Conservation (phyloP, 2,113 vertebrate genomes). For the Coryphaenoides rupestris region DNA sequence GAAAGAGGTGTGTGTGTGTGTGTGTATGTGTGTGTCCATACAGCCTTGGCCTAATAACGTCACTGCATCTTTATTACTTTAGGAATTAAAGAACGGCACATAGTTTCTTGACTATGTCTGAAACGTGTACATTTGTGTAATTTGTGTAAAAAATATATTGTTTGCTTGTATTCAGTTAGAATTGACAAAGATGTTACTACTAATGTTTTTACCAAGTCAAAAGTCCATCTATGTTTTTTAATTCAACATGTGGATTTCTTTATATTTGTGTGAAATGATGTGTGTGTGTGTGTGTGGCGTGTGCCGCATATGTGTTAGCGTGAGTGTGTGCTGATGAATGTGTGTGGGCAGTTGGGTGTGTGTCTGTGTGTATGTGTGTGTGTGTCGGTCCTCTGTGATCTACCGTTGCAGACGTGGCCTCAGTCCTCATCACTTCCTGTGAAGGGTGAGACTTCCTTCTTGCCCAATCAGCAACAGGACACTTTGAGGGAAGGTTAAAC, state of each 20-base stretch:
- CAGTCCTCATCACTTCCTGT: neutral
- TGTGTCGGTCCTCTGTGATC: neutral
- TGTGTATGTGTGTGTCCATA: too few species aligned
- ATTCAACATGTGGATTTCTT: neutral
- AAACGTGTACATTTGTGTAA: too few species aligned
- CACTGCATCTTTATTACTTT: too few species aligned
- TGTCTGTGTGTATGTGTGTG: neutral
- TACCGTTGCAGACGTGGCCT: neutral
- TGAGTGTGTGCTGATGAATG: neutral
- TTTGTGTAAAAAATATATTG: too few species aligned
- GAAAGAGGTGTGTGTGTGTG: neutral
- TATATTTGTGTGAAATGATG: neutral
- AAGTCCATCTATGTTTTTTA: neutral
- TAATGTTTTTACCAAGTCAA: neutral
- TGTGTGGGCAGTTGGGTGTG: neutral
- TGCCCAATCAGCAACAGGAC: neutral
- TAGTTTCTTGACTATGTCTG: too few species aligned
- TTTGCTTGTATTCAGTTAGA: too few species aligned
- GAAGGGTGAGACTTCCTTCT: neutral
- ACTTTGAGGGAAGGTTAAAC: neutral
- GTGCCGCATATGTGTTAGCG: conserved; percentile 4
- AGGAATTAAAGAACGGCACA: neutral
- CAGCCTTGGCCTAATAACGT: too few species aligned
- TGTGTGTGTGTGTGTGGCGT: neutral
- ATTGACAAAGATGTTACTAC: neutral